Evolutionary conservation across 2,113 vertebrate genomes (phyloP).

Genomic region (Forbesichthys papilliferus): DNA sequence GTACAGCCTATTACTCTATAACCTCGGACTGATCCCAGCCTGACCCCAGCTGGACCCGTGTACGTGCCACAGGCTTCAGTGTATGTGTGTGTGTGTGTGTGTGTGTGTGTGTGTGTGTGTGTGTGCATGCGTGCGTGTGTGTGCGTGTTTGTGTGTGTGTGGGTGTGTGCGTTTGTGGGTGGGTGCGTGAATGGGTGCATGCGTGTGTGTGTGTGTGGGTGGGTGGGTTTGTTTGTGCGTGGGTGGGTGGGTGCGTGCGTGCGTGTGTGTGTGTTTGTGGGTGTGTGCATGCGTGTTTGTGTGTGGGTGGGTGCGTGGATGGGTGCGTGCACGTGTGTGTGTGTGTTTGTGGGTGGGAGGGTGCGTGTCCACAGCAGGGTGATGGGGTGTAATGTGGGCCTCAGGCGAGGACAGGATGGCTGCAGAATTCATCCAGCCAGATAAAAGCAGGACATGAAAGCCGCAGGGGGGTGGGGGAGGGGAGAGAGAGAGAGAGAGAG

Average conservation of each 20-base stretch:
- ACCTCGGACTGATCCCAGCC: slow-evolving; percentile 46
- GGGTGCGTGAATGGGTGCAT: slow-evolving; percentile 24
- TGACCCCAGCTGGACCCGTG: slow-evolving; percentile 54
- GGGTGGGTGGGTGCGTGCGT: no score
- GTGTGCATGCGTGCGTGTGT: slow-evolving; percentile 21
- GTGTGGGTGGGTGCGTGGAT: no score
- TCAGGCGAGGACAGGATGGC: slow-evolving; percentile 56
- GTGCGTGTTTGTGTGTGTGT: slow-evolving; percentile 6
- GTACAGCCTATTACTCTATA: no score
- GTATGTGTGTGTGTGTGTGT: slow-evolving; percentile 2
- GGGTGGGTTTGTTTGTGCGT: background rate
- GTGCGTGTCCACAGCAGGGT: slow-evolving; percentile 29
- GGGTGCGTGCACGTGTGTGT: slow-evolving; percentile 1
- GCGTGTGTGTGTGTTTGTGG: slow-evolving; percentile 12
- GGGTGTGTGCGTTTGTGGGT: slow-evolving; percentile 11
- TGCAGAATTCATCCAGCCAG: slow-evolving; percentile 63
- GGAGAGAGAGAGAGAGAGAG: no score
- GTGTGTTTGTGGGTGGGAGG: slow-evolving; percentile 8
- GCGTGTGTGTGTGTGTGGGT: slow-evolving; percentile 9
- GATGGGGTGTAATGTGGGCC: slow-evolving; percentile 62
- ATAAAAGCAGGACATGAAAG: slow-evolving; percentile 66
- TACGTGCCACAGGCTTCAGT: slow-evolving; percentile 44
- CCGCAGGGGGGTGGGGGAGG: slow-evolving; percentile 40
- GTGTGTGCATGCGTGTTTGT: background rate
- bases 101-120: background rate